Percentiles rank a stretch among this genome's conserved stretches.
Evolutionary conservation across 2,113 vertebrate genomes (phyloP).

Genomic region (Pagrus major): DNA sequence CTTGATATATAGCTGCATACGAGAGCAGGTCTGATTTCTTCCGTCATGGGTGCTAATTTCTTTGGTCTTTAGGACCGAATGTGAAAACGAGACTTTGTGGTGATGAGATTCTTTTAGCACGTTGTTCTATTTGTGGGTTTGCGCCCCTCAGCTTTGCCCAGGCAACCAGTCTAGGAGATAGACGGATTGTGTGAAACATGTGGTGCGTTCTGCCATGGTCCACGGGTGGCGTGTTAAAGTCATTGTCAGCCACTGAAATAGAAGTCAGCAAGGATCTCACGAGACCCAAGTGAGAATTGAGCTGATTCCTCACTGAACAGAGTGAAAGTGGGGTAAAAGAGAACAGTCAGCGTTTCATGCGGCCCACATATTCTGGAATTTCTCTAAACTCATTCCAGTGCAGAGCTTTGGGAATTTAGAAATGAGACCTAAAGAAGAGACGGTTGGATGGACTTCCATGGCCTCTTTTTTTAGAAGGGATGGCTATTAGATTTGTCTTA

Average conservation of each 20-base stretch:
- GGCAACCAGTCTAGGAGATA: conserved; percentile 45
- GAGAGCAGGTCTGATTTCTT: conserved; percentile 58
- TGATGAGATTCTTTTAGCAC: conserved; percentile 66
- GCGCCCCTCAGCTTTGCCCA: conserved; percentile 62
- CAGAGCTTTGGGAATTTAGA: conserved; percentile 36
- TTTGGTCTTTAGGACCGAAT: conserved; percentile 63
- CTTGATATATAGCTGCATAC: conserved; percentile 23
- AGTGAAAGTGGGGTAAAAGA: conserved; percentile 28
- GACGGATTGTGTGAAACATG: conserved; percentile 65
- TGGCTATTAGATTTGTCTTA: conserved; percentile 40
- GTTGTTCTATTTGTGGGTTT: conserved; percentile 74
- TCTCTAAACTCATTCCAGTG: conserved; percentile 35
- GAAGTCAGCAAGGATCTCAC: conserved; percentile 64
- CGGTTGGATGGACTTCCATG: conserved; percentile 17
- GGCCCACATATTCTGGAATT: conserved; percentile 19
- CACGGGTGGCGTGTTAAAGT: conserved; percentile 64
- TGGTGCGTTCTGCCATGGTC: conserved; percentile 61
- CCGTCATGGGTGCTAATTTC: conserved; percentile 69
- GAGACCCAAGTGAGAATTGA: conserved; percentile 77
- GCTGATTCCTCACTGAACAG: conserved; percentile 54
- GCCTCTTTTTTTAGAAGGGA: conserved; percentile 27
- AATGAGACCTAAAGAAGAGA: conserved; percentile 26
- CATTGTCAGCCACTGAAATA: conserved; percentile 79
- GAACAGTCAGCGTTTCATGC: conserved; percentile 29
- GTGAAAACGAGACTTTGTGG: conserved; percentile 55